These are phyloP conservation scores for Triplophysa dalaica DNA, from an alignment of 2,113 vertebrate species.

Conservation along the genomic window DNA sequence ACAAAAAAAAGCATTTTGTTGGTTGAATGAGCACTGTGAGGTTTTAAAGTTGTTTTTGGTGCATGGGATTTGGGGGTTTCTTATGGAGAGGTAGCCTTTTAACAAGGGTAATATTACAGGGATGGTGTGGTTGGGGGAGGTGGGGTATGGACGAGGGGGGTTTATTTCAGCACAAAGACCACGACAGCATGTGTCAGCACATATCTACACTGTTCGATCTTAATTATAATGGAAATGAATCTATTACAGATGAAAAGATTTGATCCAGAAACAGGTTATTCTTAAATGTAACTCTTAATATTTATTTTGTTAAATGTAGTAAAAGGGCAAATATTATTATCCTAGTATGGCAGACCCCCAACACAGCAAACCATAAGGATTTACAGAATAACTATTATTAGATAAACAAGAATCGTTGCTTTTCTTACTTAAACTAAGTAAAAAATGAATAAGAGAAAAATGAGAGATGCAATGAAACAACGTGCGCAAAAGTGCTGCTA, in stretches of 20 bases:
- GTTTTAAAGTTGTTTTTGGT: background rate
- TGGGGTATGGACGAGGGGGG: background rate
- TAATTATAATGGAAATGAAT: constrained; percentile 34
- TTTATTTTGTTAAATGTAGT: background rate
- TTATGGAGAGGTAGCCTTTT: background rate
- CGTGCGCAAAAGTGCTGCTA: background rate
- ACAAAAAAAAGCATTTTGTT: background rate
- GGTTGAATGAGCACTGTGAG: background rate
- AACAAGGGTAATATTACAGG: background rate
- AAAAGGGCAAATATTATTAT: background rate
- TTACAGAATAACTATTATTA: background rate
- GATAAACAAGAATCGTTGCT: background rate
- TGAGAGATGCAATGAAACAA: background rate
- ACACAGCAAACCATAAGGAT: background rate
- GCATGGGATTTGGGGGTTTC: background rate
- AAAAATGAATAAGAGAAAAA: background rate
- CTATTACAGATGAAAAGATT: background rate
- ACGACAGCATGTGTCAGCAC: constrained; percentile 69
- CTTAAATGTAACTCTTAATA: background rate
- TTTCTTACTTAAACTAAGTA: background rate
- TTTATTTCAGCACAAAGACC: constrained; percentile 28
- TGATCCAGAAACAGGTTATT: background rate
- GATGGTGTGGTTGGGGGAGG: background rate
- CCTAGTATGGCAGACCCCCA: background rate
- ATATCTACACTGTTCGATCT: constrained; percentile 50